phyloP scores from a whole-genome alignment of 1,140 invertebrate genomes.

The Drosophila miranda region DNA sequence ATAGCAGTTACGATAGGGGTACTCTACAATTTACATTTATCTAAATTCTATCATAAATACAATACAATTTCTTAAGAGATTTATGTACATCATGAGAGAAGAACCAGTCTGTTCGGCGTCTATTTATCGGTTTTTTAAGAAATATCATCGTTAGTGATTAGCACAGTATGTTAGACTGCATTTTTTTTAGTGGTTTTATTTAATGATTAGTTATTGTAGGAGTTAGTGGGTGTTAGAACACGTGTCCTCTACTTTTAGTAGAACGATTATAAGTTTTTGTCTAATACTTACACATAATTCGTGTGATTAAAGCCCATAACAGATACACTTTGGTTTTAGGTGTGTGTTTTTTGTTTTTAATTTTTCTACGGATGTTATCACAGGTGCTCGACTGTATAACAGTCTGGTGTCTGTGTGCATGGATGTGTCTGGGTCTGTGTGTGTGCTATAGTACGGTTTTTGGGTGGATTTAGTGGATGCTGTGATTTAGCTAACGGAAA shows the following conservation, averaged over 20 bases:
- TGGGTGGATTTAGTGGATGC: constrained; percentile 31
- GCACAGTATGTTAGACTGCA: constrained; percentile 13
- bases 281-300: constrained; percentile 41
- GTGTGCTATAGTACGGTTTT: constrained; percentile 10
- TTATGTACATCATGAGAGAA: background rate
- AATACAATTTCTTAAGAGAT: constrained; percentile 43
- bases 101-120: constrained; percentile 14
- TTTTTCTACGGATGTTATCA: constrained; percentile 38
- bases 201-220: no score
- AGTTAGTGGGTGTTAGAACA: constrained; percentile 21
- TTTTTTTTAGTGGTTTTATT: background rate
- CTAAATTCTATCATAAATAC: constrained; percentile 25
- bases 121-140: constrained; percentile 5
- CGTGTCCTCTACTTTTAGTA: background rate
- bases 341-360: constrained; percentile 1
- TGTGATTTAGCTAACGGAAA: constrained; percentile 27
- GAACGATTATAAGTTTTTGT: constrained; percentile 11
- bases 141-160: constrained; percentile 4
- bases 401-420: constrained; percentile 19
- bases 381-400: constrained; percentile 46
- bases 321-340: constrained; percentile 13
- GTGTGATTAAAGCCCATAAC: constrained; percentile 31
- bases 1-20: constrained; percentile 7
- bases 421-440: constrained; percentile 29
- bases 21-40: constrained; percentile 16